Evolutionary conservation across 2,797 vertebrate genomes (phyloP).

Genomic region (Sorex maritimensis): DNA sequence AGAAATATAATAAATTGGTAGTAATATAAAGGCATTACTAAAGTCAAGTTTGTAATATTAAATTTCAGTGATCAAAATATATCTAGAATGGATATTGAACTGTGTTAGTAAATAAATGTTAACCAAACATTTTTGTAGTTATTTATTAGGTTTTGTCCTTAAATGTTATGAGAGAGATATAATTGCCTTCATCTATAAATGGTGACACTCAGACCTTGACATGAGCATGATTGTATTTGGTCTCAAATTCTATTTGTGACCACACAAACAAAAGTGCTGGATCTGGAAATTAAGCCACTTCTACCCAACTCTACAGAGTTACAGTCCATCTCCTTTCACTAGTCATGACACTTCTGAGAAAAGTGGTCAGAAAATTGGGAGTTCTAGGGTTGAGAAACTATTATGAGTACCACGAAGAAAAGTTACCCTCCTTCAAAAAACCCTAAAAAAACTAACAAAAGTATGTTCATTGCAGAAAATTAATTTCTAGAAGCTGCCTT

Average conservation of each 20-base stretch:
- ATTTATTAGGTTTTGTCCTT: background rate
- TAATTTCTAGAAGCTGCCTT: background rate
- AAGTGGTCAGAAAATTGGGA: background rate
- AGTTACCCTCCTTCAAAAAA: background rate
- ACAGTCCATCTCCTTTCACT: background rate
- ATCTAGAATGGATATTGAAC: background rate
- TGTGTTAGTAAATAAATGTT: background rate
- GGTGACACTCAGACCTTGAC: background rate
- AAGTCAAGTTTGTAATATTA: background rate
- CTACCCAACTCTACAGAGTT: background rate
- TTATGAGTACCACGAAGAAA: background rate
- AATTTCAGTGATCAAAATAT: background rate
- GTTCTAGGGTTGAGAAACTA: background rate
- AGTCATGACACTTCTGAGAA: background rate
- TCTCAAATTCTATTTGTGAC: too few relatives aligned
- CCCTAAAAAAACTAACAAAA: background rate
- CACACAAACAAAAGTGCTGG: background rate
- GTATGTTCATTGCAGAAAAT: background rate
- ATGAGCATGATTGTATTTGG: background rate
- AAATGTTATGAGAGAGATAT: background rate
- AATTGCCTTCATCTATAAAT: background rate
- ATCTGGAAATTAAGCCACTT: background rate
- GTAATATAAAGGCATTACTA: background rate
- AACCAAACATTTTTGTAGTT: background rate
- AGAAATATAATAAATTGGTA: conserved; percentile 2